Evolutionary conservation across 2,797 vertebrate genomes (phyloP).

Genomic region (Pseudotriccus pelzelni): DNA sequence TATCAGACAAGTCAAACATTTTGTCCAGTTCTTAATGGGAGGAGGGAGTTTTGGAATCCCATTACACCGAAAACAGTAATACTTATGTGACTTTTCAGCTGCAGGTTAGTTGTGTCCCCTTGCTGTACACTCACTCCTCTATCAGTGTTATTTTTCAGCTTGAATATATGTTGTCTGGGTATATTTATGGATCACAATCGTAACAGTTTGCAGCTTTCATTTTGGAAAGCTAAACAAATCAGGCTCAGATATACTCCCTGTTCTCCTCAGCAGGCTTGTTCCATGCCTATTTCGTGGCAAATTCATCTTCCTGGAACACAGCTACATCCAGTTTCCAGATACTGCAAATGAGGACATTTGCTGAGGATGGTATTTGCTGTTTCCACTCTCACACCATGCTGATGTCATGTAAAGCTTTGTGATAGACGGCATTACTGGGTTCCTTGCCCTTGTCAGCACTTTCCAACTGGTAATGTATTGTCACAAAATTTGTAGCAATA

Average conservation of each 20-base stretch:
- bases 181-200: rapidly evolving
- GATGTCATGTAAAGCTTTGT: neutral
- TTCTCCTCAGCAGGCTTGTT: neutral
- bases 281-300: neutral
- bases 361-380: neutral
- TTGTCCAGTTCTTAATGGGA: neutral
- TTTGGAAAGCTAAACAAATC: neutral
- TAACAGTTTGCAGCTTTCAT: neutral
- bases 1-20: neutral
- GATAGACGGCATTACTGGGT: neutral
- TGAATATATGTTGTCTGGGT: neutral
- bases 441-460: neutral
- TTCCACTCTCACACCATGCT: neutral
- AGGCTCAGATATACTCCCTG: neutral
- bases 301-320: neutral
- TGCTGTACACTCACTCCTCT: neutral
- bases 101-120: neutral
- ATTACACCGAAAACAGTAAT: neutral
- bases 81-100: neutral
- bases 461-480: neutral
- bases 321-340: neutral
- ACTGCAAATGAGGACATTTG: neutral
- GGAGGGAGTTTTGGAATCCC: neutral
- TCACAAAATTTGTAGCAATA: neutral
- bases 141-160: neutral